phyloP scores from a whole-genome alignment of 1,140 invertebrate genomes.

The Orchesella cincta region DNA sequence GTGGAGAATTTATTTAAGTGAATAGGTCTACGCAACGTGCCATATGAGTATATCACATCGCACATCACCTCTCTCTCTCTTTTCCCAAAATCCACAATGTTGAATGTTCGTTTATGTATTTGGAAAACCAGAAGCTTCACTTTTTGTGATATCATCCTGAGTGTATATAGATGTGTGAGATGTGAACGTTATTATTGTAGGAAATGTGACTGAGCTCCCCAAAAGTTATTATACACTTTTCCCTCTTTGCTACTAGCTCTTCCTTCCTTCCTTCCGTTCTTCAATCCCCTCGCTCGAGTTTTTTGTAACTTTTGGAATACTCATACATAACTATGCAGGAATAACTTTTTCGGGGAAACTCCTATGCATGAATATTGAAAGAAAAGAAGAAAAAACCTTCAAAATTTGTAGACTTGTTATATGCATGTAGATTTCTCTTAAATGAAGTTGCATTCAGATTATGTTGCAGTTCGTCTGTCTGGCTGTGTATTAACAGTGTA shows the following conservation, averaged over 20 bases:
- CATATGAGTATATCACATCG: neutral
- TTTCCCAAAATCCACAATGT: no score
- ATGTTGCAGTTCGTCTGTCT: neutral
- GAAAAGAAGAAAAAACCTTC: neutral
- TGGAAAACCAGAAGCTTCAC: no score
- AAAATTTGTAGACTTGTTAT: slow-evolving; percentile 13
- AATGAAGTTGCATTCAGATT: neutral
- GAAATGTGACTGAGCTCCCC: no score
- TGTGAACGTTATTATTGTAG: no score
- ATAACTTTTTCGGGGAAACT: neutral
- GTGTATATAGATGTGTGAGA: no score
- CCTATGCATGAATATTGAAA: slow-evolving; percentile 24
- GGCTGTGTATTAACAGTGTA: neutral
- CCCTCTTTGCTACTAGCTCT: slow-evolving; percentile 8
- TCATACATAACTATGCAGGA: neutral
- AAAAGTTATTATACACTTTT: neutral
- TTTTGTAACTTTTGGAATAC: neutral
- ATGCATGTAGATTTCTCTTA: neutral
- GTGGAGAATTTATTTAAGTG: neutral
- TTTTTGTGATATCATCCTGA: no score
- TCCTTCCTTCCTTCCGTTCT: neutral
- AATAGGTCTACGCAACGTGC: slow-evolving; percentile 1
- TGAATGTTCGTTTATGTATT: no score
- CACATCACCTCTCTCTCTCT: neutral
- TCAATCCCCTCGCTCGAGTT: neutral